A percentile compares a stretch with the other conserved stretches of the same genome.
Conservation (phyloP, 2,888 invertebrate genomes). For the Oxytorus armatus region DNA sequence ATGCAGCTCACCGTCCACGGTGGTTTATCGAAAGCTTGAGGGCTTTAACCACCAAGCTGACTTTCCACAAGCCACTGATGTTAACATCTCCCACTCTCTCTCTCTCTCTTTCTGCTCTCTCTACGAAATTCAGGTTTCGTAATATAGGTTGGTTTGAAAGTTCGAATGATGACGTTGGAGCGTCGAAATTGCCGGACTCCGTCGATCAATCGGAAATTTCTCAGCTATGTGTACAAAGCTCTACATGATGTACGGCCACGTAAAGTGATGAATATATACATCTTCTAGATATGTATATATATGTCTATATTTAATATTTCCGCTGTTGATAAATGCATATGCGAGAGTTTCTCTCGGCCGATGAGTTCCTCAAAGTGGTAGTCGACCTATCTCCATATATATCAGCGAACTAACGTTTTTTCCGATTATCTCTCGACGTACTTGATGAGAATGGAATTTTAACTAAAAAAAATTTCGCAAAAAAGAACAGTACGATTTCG, state of each 20-base stretch:
- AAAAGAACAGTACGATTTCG: constrained; percentile 1
- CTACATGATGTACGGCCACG: neutral
- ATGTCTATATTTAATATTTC: neutral
- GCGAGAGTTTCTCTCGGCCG: neutral
- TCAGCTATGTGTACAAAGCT: constrained; percentile 14
- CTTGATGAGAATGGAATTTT: neutral
- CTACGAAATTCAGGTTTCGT: neutral
- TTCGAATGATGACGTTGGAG: constrained; percentile 27
- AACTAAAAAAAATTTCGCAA: neutral
- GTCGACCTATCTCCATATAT: neutral
- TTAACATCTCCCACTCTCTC: neutral
- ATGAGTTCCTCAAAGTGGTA: neutral
- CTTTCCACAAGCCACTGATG: constrained; percentile 50
- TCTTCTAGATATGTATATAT: neutral
- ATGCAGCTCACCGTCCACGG: constrained; percentile 4
- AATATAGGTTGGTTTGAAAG: constrained; percentile 27
- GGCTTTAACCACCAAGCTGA: constrained; percentile 40
- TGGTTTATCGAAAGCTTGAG: constrained; percentile 49
- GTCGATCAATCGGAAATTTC: constrained; percentile 53
- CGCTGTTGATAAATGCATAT: neutral
- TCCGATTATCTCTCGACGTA: neutral
- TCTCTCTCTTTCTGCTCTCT: neutral
- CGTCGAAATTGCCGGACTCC: constrained; percentile 35
- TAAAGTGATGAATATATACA: neutral
- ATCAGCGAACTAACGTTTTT: neutral